phyloP scores from a whole-genome alignment of 2,888 invertebrate genomes.

The Tanytarsus gracilentus region DNA sequence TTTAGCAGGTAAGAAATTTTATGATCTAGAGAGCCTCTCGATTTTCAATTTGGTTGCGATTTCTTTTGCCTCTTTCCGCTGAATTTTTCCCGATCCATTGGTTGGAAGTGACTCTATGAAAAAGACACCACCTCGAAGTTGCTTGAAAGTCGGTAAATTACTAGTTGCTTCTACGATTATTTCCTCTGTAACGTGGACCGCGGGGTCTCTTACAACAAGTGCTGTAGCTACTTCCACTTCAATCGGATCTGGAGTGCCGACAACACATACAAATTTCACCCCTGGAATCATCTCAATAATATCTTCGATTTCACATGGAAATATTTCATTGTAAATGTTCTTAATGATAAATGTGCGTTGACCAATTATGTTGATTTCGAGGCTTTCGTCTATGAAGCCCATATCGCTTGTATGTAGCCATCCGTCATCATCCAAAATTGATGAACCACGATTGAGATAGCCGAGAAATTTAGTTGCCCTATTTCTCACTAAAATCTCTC shows the following conservation, averaged over 20 bases:
- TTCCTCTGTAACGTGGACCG: background rate
- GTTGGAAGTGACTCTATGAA: background rate
- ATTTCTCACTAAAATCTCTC: background rate
- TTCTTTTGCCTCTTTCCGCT: background rate
- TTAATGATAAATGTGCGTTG: background rate
- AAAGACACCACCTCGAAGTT: background rate
- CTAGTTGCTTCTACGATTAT: background rate
- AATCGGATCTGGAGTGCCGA: background rate
- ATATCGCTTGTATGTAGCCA: constrained; percentile 3
- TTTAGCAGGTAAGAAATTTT: too few species aligned
- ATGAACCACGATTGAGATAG: background rate
- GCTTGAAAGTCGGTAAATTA: background rate
- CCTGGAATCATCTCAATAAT: background rate
- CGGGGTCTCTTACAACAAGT: background rate
- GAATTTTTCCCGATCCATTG: background rate
- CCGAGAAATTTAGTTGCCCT: background rate
- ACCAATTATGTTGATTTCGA: background rate
- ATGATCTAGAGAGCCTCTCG: too few species aligned
- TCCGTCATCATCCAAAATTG: background rate
- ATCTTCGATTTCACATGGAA: background rate
- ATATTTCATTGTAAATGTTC: background rate
- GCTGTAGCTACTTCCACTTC: background rate
- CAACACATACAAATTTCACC: background rate
- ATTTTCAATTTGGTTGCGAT: background rate
- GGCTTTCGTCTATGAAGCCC: background rate